Conservation (phyloP, 2,113 vertebrate genomes). For the Lepus timidus region DNA sequence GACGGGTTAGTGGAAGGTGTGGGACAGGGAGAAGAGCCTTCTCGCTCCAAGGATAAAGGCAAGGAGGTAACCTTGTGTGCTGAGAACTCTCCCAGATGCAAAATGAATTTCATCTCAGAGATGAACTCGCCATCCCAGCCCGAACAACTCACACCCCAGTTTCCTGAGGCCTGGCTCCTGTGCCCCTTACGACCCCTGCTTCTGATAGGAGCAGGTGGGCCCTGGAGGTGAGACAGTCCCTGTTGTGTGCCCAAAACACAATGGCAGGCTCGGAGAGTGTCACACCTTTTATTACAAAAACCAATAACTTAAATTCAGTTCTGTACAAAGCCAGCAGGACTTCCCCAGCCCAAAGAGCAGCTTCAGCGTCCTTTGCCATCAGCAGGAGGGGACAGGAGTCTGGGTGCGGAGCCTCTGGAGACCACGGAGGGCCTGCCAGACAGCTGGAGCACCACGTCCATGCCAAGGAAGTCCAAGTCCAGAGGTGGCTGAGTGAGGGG, state of each 20-base stretch:
- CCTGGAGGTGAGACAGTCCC: background rate
- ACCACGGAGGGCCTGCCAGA: background rate
- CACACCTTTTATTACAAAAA: conserved; percentile 87
- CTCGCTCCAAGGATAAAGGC: background rate
- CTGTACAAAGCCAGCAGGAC: conserved; percentile 80
- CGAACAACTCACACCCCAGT: background rate
- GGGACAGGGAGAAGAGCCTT: background rate
- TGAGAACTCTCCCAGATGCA: background rate
- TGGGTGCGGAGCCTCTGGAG: background rate
- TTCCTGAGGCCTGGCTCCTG: background rate
- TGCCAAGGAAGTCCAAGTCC: background rate
- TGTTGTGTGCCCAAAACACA: background rate
- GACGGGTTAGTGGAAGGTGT: background rate
- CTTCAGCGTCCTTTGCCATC: background rate
- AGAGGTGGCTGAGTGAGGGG: background rate
- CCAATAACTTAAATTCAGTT: conserved; percentile 87
- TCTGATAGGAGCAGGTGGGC: background rate
- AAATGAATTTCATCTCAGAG: background rate
- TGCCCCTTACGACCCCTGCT: background rate
- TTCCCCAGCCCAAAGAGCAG: background rate
- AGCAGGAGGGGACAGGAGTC: background rate
- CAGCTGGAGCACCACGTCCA: background rate
- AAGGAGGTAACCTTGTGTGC: background rate
- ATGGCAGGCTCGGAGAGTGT: background rate
- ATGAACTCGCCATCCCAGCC: background rate